Percentiles rank a stretch among this genome's conserved stretches.
These are phyloP conservation scores for Remorina albescens DNA, from an alignment of 2,797 vertebrate genomes.

Conservation along the genomic window DNA sequence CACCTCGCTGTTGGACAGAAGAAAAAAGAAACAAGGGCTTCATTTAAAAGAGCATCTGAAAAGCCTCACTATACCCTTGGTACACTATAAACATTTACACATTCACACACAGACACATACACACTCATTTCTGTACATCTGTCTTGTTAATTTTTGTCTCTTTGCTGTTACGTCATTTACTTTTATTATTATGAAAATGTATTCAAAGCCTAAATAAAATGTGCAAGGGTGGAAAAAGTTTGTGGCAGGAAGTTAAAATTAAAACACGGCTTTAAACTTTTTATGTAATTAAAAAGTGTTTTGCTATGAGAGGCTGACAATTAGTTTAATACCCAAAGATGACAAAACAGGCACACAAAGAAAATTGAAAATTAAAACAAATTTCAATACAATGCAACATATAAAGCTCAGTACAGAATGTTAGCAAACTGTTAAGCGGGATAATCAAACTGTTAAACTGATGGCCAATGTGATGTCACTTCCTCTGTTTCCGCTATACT, in stretches of 20 bases:
- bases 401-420: not conserved
- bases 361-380: not conserved
- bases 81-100: not conserved
- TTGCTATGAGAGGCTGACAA: not conserved
- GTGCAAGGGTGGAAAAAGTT: no score
- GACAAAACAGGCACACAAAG: not conserved
- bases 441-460: not conserved
- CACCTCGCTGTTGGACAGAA: conserved; percentile 67
- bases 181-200: not conserved
- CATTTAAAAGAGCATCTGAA: conserved; percentile 9
- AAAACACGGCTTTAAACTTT: not conserved
- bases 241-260: not conserved
- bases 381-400: not conserved
- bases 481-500: not conserved
- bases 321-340: not conserved
- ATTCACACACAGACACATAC: not conserved
- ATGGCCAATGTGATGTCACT: not conserved
- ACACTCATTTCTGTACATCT: not conserved
- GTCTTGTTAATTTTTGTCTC: not conserved
- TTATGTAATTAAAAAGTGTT: not conserved
- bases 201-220: not conserved
- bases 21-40: conserved; percentile 13
- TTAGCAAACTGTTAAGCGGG: not conserved
- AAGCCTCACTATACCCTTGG: not conserved
- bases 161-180: not conserved